A percentile compares a stretch with the other conserved stretches of the same genome.
Evolutionary conservation across 2,888 invertebrate genomes (phyloP).

Genomic region (Harpalus rufipes): DNA sequence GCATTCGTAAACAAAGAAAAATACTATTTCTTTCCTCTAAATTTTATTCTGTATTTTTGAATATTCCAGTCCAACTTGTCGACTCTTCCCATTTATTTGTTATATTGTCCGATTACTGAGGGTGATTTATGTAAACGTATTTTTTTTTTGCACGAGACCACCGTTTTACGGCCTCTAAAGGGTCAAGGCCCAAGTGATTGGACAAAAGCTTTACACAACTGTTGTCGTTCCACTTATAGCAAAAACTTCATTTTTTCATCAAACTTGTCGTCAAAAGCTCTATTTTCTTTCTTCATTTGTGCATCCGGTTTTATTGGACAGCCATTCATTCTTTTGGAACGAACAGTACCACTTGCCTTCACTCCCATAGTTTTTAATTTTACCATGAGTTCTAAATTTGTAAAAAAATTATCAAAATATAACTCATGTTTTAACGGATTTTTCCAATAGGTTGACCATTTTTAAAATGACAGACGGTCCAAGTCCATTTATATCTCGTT

Average conservation of each 20-base stretch:
- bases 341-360: conserved; percentile 46
- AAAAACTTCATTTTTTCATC: conserved; percentile 49
- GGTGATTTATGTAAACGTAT: conserved; percentile 22
- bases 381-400: conserved; percentile 37
- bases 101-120: conserved; percentile 39
- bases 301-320: conserved; percentile 39
- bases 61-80: conserved; percentile 59
- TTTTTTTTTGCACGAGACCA: conserved; percentile 48
- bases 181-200: conserved; percentile 35
- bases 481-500: conserved; percentile 27
- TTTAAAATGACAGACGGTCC: conserved; percentile 36
- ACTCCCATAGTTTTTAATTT: conserved; percentile 44
- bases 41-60: conserved; percentile 57
- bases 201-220: conserved; percentile 52
- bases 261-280: conserved; percentile 38
- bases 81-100: conserved; percentile 58
- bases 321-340: conserved; percentile 48
- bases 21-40: conserved; percentile 51
- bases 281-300: conserved; percentile 39
- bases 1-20: conserved; percentile 45
- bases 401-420: conserved; percentile 48
- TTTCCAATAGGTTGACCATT: conserved; percentile 44
- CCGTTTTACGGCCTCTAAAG: conserved; percentile 20
- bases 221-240: conserved; percentile 51
- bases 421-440: conserved; percentile 51